Conservation (phyloP, 53 echinoderm and acorn worm species). For the Paracentrotus lividus region DNA sequence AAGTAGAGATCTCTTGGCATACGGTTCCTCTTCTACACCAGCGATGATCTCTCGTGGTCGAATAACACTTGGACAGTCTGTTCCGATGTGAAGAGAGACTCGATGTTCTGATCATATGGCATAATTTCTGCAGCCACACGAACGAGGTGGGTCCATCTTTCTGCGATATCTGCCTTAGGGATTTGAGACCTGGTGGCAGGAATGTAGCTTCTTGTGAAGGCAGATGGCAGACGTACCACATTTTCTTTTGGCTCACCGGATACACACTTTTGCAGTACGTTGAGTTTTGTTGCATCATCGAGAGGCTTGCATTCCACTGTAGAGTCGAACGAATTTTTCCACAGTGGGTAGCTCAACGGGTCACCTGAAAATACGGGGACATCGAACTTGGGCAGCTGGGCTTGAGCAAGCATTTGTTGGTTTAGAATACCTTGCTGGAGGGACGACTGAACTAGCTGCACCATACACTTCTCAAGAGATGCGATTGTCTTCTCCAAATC, state of each 20-base stretch:
- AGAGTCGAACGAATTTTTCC: not conserved
- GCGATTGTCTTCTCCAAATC: slow-evolving; percentile 3
- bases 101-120: not conserved
- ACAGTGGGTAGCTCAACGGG: not conserved
- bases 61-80: slow-evolving; percentile 57
- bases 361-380: not conserved
- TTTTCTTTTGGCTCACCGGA: slow-evolving; percentile 15
- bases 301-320: not conserved
- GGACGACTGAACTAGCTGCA: slow-evolving; percentile 42
- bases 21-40: slow-evolving; percentile 75
- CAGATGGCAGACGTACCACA: slow-evolving; percentile 58
- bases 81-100: slow-evolving; percentile 72
- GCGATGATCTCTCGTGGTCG: slow-evolving; percentile 66
- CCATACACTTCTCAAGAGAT: slow-evolving; percentile 50
- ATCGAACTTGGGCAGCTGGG: slow-evolving; percentile 1
- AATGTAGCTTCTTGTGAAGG: not conserved
- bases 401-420: slow-evolving; percentile 37
- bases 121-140: no score
- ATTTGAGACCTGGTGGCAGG: slow-evolving; percentile 56
- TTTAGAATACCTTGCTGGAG: slow-evolving; percentile 46
- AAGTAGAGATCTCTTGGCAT: slow-evolving; percentile 25
- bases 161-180: slow-evolving; percentile 15
- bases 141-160: no score
- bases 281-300: not conserved
- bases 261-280: not conserved